These are phyloP conservation scores for Aulostomus chinensis DNA, from an alignment of 2,797 vertebrate species.

Conservation along the genomic window DNA sequence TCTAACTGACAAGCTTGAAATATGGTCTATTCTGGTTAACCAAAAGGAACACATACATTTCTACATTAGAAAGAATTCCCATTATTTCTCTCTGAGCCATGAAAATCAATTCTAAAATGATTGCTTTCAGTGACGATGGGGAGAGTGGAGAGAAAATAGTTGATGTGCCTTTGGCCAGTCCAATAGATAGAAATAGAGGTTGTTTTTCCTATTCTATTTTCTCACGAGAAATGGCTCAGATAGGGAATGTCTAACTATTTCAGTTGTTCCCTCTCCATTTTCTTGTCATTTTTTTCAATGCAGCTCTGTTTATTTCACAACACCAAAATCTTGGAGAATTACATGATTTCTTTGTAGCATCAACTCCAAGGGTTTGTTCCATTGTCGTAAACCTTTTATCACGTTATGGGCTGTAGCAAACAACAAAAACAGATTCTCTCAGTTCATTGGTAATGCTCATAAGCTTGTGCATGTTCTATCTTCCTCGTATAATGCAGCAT, in stretches of 20 bases:
- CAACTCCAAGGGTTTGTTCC: constrained; percentile 52
- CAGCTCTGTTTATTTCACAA: constrained; percentile 53
- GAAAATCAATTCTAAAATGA: constrained; percentile 99
- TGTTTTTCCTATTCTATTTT: constrained; percentile 71
- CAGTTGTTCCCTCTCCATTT: constrained; percentile 60
- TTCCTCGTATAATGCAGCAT: constrained; percentile 51
- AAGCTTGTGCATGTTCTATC: constrained; percentile 36
- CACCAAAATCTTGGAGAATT: constrained; percentile 32
- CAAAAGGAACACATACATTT: constrained; percentile 99
- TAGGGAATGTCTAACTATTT: constrained; percentile 68
- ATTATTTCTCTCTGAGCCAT: constrained; percentile 99
- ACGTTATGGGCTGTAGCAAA: constrained; percentile 43
- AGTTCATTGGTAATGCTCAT: constrained; percentile 45
- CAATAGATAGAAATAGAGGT: constrained; percentile 84
- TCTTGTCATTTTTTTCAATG: constrained; percentile 60
- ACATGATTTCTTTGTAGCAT: constrained; percentile 41
- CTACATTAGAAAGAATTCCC: constrained; percentile 97
- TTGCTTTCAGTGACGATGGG: constrained; percentile 87
- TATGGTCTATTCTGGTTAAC: constrained; percentile 98
- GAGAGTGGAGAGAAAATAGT: constrained; percentile 79
- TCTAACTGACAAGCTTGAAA: constrained; percentile 93
- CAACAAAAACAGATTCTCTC: constrained; percentile 36
- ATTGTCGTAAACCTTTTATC: constrained; percentile 44
- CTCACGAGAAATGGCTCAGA: constrained; percentile 70
- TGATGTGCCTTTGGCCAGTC: constrained; percentile 91